A percentile compares a stretch with the other conserved stretches of the same genome.
These are phyloP conservation scores for Macroteleia sp. DNA, from an alignment of 2,888 invertebrate species.

Conservation along the genomic window DNA sequence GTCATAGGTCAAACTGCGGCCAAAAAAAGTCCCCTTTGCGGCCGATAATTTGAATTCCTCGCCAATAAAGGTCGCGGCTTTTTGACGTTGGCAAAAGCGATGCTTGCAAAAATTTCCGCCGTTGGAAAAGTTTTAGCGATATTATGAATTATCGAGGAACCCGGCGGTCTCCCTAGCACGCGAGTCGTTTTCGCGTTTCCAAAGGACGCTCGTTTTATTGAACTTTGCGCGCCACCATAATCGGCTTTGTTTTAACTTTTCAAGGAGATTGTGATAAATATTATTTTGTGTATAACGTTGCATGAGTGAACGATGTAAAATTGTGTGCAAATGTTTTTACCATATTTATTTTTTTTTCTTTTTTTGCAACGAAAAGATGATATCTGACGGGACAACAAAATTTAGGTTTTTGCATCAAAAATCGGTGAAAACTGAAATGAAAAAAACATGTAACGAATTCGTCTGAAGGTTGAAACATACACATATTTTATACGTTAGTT, in stretches of 20 bases:
- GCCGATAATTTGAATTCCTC: slow-evolving; percentile 36
- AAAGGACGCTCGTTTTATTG: slow-evolving; percentile 38
- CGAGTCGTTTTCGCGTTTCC: slow-evolving; percentile 21
- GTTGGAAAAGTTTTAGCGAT: slow-evolving; percentile 42
- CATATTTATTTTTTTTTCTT: too few relatives aligned
- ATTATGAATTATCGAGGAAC: slow-evolving; percentile 52
- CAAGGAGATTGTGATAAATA: too few relatives aligned
- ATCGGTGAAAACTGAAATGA: too few relatives aligned
- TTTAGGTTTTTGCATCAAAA: too few relatives aligned
- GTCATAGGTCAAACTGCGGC: slow-evolving; percentile 24
- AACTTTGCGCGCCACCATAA: slow-evolving; percentile 24
- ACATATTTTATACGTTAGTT: too few relatives aligned
- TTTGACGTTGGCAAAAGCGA: slow-evolving; percentile 19
- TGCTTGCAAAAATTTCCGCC: slow-evolving; percentile 34
- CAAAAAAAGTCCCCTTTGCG: slow-evolving; percentile 22
- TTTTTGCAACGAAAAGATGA: too few relatives aligned
- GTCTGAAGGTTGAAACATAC: too few relatives aligned
- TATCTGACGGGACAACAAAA: too few relatives aligned
- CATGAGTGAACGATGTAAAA: too few relatives aligned
- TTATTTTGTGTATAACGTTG: too few relatives aligned
- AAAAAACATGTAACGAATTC: too few relatives aligned
- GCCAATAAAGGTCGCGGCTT: slow-evolving; percentile 40
- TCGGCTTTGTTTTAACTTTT: slow-evolving; percentile 30
- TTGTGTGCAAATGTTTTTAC: too few relatives aligned
- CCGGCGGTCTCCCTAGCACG: slow-evolving; percentile 1